Conservation (phyloP, 2,888 invertebrate genomes). For the Blera fallax region DNA sequence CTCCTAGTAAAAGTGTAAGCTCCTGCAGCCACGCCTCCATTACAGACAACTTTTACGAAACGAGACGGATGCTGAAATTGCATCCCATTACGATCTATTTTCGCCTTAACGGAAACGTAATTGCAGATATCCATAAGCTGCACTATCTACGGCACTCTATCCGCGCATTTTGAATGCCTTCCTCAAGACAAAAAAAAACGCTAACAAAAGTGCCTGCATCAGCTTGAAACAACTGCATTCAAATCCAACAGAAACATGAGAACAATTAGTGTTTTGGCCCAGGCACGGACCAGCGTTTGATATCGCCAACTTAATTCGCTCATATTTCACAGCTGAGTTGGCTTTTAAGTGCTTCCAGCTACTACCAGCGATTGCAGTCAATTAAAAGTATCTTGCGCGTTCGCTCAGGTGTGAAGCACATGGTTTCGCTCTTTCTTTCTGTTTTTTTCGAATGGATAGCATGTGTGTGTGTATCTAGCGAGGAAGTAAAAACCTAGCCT, state of each 20-base stretch:
- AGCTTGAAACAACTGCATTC: conserved; percentile 1
- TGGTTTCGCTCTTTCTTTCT: background rate
- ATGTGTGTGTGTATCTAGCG: background rate
- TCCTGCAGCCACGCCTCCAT: background rate
- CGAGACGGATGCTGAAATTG: background rate
- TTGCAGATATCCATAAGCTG: background rate
- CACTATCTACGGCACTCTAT: background rate
- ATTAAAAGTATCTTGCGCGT: conserved; percentile 57
- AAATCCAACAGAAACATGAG: background rate
- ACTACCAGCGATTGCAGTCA: conserved; percentile 49
- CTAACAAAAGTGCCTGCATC: background rate
- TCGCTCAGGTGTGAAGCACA: conserved; percentile 63
- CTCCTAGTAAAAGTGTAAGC: background rate
- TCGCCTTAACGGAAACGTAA: background rate
- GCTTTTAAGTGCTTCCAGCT: conserved; percentile 60
- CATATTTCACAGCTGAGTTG: conserved; percentile 71
- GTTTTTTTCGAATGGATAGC: too few relatives aligned
- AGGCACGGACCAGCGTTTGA: conserved; percentile 6
- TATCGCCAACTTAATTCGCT: conserved; percentile 44
- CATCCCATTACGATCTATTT: background rate
- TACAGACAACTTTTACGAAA: background rate
- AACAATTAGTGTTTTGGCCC: conserved; percentile 22
- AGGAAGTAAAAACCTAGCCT: conserved; percentile 58
- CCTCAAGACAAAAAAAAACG: background rate
- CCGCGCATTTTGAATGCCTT: background rate